phyloP scores from a whole-genome alignment of 2,113 vertebrate genomes.

The Strigops habroptila region DNA sequence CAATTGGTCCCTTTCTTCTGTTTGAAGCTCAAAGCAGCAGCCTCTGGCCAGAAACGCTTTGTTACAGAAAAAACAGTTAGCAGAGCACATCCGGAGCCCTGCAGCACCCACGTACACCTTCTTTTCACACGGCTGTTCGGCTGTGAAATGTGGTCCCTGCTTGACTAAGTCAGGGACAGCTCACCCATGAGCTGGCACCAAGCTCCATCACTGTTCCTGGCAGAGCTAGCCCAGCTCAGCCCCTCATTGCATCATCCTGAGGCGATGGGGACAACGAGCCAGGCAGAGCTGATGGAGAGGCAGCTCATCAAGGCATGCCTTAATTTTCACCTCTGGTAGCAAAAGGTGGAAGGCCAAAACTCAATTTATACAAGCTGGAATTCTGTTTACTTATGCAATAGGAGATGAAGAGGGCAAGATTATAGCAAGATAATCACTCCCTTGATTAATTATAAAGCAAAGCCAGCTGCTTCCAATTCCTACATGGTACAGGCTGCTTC shows the following conservation, averaged over 20 bases:
- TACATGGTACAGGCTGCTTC: neutral
- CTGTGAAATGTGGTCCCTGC: neutral
- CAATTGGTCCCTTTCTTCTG: neutral
- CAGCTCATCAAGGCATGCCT: fast-evolving
- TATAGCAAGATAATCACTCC: conserved; percentile 21
- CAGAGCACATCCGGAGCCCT: fast-evolving
- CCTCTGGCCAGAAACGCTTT: neutral
- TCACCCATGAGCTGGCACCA: neutral
- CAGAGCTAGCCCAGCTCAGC: neutral
- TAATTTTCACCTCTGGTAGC: neutral
- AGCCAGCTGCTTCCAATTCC: conserved; percentile 45
- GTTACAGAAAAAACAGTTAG: neutral
- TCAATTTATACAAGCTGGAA: neutral
- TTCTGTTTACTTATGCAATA: conserved; percentile 24
- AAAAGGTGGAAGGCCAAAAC: neutral
- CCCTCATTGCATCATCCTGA: neutral
- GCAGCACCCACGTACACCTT: neutral
- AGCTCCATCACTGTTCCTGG: neutral
- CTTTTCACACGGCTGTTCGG: neutral
- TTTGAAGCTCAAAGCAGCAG: neutral
- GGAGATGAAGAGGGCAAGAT: conserved; percentile 40
- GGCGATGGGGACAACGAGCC: fast-evolving
- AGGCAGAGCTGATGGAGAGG: neutral
- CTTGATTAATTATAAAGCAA: conserved; percentile 40
- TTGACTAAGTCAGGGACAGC: neutral